Percentiles rank a stretch among this genome's conserved stretches.
Evolutionary conservation across 2,113 vertebrate genomes (phyloP).

Genomic region (Trogon melanurus): DNA sequence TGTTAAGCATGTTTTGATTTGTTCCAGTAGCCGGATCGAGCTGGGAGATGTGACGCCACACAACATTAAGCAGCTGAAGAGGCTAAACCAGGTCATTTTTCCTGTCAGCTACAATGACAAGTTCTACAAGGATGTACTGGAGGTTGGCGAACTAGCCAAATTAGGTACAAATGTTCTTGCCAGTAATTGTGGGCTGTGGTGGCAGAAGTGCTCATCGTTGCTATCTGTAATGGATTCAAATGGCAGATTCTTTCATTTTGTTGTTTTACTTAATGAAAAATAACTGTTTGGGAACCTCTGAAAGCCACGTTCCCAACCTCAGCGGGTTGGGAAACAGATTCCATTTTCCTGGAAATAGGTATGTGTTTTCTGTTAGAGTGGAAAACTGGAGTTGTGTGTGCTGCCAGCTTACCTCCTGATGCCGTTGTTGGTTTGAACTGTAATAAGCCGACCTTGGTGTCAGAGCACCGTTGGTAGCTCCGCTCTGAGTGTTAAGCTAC

Average conservation of each 20-base stretch:
- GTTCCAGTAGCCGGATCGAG: conserved; percentile 99
- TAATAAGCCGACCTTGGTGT: background rate
- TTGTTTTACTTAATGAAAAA: background rate
- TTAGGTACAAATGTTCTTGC: conserved; percentile 84
- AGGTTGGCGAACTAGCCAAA: conserved; percentile 98
- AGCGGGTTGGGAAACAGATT: background rate
- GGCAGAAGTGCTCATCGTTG: background rate
- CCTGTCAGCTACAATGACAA: conserved; percentile 99
- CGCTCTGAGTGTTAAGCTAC: background rate
- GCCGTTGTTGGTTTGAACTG: background rate
- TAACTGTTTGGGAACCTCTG: background rate
- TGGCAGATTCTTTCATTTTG: background rate
- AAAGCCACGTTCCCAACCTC: background rate
- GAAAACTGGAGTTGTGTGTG: background rate
- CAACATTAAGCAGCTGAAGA: conserved; percentile 99
- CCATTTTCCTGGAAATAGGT: background rate
- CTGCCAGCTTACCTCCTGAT: background rate
- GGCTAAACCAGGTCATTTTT: conserved; percentile 99
- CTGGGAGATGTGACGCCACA: conserved; percentile 99
- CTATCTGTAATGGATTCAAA: background rate
- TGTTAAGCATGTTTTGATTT: conserved; percentile 92
- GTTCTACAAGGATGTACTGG: conserved; percentile 99
- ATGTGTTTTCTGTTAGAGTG: background rate
- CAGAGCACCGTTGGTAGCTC: background rate
- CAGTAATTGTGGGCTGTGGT: conserved; percentile 4